Evolutionary conservation across 1,140 invertebrate genomes (phyloP), one percentile per base, ranked within the genome.

Genomic region (Procambarus virginalis): DNA sequence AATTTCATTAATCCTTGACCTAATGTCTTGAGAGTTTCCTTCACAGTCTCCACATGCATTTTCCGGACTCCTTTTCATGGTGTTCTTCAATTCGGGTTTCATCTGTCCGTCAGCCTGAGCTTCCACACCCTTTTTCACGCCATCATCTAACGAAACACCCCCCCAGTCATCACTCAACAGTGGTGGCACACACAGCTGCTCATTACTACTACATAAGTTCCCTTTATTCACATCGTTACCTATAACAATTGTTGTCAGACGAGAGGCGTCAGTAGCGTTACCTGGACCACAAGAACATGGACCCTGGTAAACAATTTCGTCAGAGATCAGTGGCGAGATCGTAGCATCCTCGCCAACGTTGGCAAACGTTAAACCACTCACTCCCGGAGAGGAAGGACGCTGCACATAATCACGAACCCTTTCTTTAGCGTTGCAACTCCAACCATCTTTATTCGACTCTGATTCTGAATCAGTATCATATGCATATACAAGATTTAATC

Each of bases 261-360:
- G 2, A 12, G 4, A 73, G 3, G 45, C 22, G 20, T 17, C 34
- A 8, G 46, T 49, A 48, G 58, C 9, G 9, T 84, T 81, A 51
- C 22, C 82, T 5, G 64, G 17, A 9, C 83, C 77, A 82, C 89
- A 90, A 14, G 49, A 55, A 68, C 89, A 90, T 8, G 89, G 89
- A 80, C 83, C 89, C 55, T 90, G 83, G 64, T 90, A 90, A 58
- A 90, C 51, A 70, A 90, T 90, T 76, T 90, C 83, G n/a, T 83
- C 89, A 22, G 55, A 34, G n/a, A 20, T 46, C 20, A 34, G n/a
- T 2, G 51, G n/a, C 4, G 46, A 70, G 55, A 22, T 78, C 70
- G n/a, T 46, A 75, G 34, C 78, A 20, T 80, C 49, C 14, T 60
- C 49, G 10, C 68, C 83, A 20, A 45, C 6, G 4, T 84, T 82